phyloP scores from a whole-genome alignment of 2,888 invertebrate species.

The Aporophyla lueneburgensis region DNA sequence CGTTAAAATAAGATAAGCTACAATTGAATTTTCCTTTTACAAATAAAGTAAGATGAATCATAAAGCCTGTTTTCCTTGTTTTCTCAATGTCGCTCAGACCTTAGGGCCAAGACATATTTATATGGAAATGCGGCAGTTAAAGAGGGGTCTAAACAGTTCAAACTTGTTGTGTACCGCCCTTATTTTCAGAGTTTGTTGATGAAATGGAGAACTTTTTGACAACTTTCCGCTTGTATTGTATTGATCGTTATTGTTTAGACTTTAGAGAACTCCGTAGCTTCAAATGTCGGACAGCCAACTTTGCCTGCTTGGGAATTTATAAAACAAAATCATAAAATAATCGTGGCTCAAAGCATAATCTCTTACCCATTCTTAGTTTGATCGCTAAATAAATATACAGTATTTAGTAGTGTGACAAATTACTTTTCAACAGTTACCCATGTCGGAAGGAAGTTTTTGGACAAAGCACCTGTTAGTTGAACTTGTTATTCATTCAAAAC shows the following conservation, averaged over 20 bases:
- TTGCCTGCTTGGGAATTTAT: neutral
- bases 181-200: constrained; percentile 50
- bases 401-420: neutral
- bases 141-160: constrained; percentile 57
- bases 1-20: constrained; percentile 5
- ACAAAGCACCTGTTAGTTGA: neutral
- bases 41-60: constrained; percentile 55
- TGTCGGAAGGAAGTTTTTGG: neutral
- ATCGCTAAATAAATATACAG: neutral
- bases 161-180: constrained; percentile 46
- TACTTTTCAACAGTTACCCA: neutral
- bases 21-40: constrained; percentile 31
- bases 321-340: neutral
- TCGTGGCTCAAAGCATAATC: neutral
- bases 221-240: constrained; percentile 33
- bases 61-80: constrained; percentile 53
- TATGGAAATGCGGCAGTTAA: constrained; percentile 61
- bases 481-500: too few relatives aligned
- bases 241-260: constrained; percentile 33
- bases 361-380: neutral
- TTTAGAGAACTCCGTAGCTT: constrained; percentile 12
- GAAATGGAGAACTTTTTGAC: constrained; percentile 49
- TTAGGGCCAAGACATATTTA: constrained; percentile 56
- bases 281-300: constrained; percentile 10
- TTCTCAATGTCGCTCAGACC: constrained; percentile 50